Conservation (phyloP, 1,140 invertebrate species). For the Caenorhabditis inopinata region DNA sequence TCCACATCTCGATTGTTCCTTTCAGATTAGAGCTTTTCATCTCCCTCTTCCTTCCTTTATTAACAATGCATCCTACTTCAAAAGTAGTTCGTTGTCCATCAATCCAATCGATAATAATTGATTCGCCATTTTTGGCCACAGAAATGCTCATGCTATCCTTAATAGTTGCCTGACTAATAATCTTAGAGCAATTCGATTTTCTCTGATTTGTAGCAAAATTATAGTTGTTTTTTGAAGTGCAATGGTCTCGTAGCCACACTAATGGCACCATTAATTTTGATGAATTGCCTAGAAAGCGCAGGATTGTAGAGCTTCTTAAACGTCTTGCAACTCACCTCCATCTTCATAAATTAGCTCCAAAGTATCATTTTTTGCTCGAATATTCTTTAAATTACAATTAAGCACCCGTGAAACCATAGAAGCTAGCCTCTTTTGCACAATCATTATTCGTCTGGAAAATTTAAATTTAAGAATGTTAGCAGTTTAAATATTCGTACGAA, state of each 20-base stretch:
- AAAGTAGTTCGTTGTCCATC: conserved; percentile 25
- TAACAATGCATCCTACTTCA: conserved; percentile 8
- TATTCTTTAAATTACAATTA: neutral
- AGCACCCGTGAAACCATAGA: neutral
- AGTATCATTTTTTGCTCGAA: neutral
- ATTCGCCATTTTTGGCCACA: conserved; percentile 50
- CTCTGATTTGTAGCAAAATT: conserved; percentile 54
- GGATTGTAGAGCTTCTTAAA: neutral
- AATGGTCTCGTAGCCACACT: conserved; percentile 63
- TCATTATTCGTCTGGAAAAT: neutral
- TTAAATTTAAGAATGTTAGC: neutral
- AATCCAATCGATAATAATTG: conserved; percentile 33
- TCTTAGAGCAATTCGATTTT: conserved; percentile 36
- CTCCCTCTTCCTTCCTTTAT: neutral
- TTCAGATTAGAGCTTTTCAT: neutral
- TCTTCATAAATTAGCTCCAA: neutral
- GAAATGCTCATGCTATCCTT: conserved; percentile 3
- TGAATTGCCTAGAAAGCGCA: neutral
- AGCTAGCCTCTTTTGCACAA: neutral
- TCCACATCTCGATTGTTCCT: neutral
- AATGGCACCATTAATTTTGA: conserved; percentile 48
- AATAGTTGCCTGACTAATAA: neutral
- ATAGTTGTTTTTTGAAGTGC: conserved; percentile 5
- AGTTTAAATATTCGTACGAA: too few relatives aligned
- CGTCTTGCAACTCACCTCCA: neutral